phyloP scores from a whole-genome alignment of 1,140 invertebrate genomes.

The Pentalonia nigronervosa region DNA sequence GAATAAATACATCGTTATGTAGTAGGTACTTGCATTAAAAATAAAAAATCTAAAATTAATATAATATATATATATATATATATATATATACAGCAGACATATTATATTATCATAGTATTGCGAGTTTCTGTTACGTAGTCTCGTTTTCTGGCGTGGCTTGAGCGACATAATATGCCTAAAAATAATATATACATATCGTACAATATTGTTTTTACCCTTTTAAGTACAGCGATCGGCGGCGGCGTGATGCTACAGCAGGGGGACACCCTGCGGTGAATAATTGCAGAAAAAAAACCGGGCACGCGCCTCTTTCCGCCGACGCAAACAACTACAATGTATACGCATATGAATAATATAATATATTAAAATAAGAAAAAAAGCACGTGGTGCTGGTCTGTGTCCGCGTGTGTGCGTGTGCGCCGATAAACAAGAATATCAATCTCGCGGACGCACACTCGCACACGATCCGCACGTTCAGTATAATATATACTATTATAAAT shows the following conservation, averaged over 20 bases:
- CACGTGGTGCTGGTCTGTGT: slow-evolving; percentile 17
- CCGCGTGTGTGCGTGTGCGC: not conserved
- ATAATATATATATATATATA: too few relatives aligned
- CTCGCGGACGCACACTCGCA: not conserved
- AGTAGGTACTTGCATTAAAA: too few relatives aligned
- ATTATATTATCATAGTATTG: not conserved
- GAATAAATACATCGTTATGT: too few relatives aligned
- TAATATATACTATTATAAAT: not conserved
- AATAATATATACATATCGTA: not conserved
- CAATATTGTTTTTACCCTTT: not conserved
- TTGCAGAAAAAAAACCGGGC: slow-evolving; percentile 40
- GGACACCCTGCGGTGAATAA: slow-evolving; percentile 56
- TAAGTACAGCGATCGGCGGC: not conserved
- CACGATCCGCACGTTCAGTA: not conserved
- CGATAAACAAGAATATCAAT: slow-evolving; percentile 47
- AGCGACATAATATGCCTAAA: too few relatives aligned
- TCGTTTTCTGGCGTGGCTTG: not conserved
- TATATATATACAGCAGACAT: not conserved
- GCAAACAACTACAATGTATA: slow-evolving; percentile 44
- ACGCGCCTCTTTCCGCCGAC: slow-evolving; percentile 46
- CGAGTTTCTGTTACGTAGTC: not conserved
- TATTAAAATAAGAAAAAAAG: not conserved
- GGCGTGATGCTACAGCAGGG: not conserved
- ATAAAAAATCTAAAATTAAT: too few relatives aligned
- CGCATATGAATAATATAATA: not conserved